Conservation (phyloP, 1,140 invertebrate species). For the Chymomyza costata region DNA sequence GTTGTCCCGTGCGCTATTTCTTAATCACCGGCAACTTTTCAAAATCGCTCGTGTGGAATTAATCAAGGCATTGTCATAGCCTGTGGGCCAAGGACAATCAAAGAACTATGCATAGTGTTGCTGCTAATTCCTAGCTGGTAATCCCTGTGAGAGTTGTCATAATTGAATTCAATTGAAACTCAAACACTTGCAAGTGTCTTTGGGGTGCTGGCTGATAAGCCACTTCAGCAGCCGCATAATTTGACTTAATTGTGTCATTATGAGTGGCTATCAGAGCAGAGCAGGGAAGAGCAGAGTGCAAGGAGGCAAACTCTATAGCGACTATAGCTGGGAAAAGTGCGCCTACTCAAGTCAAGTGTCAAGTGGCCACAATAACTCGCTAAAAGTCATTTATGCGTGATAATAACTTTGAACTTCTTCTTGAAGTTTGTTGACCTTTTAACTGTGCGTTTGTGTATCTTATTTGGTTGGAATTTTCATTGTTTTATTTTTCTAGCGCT, state of each 20-base stretch:
- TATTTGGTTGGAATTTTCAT: background rate
- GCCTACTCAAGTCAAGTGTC: conserved; percentile 54
- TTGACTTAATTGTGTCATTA: conserved; percentile 67
- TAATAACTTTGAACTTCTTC: conserved; percentile 16
- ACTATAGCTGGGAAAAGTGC: too few species aligned
- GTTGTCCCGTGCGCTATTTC: conserved; percentile 38
- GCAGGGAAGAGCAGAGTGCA: conserved; percentile 35
- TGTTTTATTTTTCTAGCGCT: conserved; percentile 3
- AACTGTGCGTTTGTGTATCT: conserved; percentile 22
- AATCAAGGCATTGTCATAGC: conserved; percentile 58
- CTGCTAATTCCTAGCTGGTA: conserved; percentile 13
- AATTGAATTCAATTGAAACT: conserved; percentile 61
- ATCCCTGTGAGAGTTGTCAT: conserved; percentile 52
- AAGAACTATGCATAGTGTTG: conserved; percentile 15
- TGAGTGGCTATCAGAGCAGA: conserved; percentile 42
- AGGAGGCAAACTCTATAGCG: too few species aligned
- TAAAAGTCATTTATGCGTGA: conserved; percentile 18
- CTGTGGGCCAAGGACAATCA: too few species aligned
- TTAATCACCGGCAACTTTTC: conserved; percentile 66
- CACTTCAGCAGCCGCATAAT: conserved; percentile 58
- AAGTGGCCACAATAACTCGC: conserved; percentile 18
- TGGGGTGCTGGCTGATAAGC: conserved; percentile 8
- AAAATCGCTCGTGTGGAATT: conserved; percentile 62
- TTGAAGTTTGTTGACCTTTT: conserved; percentile 25
- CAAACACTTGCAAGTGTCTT: conserved; percentile 46